phyloP scores from a whole-genome alignment of 2,888 invertebrate species.

The Caenorhabditis plicata region DNA sequence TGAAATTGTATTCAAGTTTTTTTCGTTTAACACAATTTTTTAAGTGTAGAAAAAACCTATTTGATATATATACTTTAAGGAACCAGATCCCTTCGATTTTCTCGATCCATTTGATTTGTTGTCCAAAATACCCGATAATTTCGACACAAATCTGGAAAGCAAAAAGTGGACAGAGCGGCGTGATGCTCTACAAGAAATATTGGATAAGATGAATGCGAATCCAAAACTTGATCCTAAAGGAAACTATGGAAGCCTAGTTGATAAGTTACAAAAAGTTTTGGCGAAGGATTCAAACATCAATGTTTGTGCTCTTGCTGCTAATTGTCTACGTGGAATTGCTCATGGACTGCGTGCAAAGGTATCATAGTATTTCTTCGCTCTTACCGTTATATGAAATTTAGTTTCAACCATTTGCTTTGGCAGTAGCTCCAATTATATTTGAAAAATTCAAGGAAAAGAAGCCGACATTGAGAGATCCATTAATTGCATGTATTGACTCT shows the following conservation, averaged over 20 bases:
- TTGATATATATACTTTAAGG: no score
- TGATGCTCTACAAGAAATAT: constrained; percentile 72
- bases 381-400: no score
- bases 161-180: constrained; percentile 97
- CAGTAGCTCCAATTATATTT: constrained; percentile 72
- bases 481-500: constrained; percentile 88
- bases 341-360: constrained; percentile 84
- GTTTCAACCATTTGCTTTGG: constrained; percentile 13
- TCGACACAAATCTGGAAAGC: constrained; percentile 83
- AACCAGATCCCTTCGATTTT: constrained; percentile 72
- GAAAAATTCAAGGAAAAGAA: constrained; percentile 99
- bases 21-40: no score
- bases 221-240: constrained; percentile 83
- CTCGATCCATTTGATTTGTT: constrained; percentile 89
- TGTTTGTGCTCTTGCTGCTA: constrained; percentile 82
- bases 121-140: constrained; percentile 88
- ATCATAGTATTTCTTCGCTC: constrained; percentile 75
- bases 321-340: constrained; percentile 81
- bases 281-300: constrained; percentile 92
- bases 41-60: no score
- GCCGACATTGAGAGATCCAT: constrained; percentile 80
- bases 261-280: constrained; percentile 87
- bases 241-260: constrained; percentile 86
- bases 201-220: constrained; percentile 71
- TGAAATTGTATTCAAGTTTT: no score